Percentiles rank a stretch among this genome's conserved stretches.
Conservation (phyloP, 2,113 vertebrate genomes). For the Chlamydotis undulata region DNA sequence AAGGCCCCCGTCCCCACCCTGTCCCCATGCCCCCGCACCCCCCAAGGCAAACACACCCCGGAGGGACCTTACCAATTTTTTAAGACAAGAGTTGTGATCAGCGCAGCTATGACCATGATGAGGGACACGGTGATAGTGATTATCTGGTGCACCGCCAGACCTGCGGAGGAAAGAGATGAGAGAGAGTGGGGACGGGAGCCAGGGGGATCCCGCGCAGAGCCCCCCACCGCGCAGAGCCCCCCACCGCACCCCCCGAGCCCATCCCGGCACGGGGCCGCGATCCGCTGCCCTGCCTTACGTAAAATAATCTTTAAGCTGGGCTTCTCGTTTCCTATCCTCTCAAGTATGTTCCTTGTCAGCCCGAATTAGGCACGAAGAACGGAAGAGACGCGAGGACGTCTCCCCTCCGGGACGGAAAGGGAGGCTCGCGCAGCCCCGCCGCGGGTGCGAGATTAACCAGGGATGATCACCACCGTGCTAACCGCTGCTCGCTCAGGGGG, state of each 20-base stretch:
- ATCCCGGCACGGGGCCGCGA: fast-evolving
- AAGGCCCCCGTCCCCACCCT: background rate
- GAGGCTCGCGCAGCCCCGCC: background rate
- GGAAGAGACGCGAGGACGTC: slow-evolving; percentile 43
- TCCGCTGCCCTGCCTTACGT: slow-evolving; percentile 12
- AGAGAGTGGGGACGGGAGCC: background rate
- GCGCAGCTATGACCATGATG: slow-evolving; percentile 98
- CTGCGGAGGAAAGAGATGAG: slow-evolving; percentile 75
- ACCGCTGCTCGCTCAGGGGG: background rate
- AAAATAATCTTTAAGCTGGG: slow-evolving; percentile 40
- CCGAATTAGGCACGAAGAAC: slow-evolving; percentile 60
- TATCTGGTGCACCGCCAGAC: slow-evolving; percentile 98
- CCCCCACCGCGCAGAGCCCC: fast-evolving
- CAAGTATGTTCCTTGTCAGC: slow-evolving; percentile 66
- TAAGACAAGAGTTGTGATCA: slow-evolving; percentile 99
- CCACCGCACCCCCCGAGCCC: background rate
- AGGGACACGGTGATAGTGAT: slow-evolving; percentile 99
- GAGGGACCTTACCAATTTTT: slow-evolving; percentile 95
- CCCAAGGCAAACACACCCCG: background rate
- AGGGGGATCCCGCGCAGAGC: background rate
- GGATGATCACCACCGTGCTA: background rate
- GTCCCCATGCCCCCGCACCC: background rate
- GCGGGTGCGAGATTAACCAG: background rate
- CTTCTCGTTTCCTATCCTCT: slow-evolving; percentile 54
- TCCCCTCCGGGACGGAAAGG: slow-evolving; percentile 46